Conservation (phyloP, 2,888 invertebrate genomes). For the Brenthis ino region DNA sequence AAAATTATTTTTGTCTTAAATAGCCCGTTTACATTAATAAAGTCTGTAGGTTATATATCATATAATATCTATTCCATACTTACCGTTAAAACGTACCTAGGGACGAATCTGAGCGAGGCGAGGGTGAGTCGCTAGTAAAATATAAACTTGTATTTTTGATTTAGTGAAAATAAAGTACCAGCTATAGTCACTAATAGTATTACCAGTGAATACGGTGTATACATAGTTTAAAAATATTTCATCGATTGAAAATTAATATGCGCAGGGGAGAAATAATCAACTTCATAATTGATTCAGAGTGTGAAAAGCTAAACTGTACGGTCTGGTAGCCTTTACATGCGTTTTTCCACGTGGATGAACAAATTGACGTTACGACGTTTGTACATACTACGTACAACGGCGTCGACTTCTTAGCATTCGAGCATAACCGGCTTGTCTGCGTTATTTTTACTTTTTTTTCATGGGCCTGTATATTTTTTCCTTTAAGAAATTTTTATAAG, state of each 20-base stretch:
- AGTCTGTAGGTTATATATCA: no score
- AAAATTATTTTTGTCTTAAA: no score
- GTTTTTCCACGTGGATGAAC: slow-evolving; percentile 28
- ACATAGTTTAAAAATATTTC: not conserved
- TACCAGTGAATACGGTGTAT: not conserved
- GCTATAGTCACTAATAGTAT: no score
- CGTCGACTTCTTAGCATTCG: slow-evolving; percentile 12
- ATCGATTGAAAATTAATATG: not conserved
- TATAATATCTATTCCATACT: no score
- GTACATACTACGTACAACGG: not conserved
- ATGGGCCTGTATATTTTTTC: slow-evolving; percentile 8
- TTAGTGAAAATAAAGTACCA: no score
- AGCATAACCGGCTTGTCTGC: slow-evolving; percentile 17
- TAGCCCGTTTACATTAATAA: no score
- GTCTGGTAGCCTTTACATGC: slow-evolving; percentile 24
- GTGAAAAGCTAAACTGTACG: slow-evolving; percentile 23
- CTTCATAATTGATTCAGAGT: slow-evolving; percentile 8
- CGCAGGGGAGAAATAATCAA: not conserved
- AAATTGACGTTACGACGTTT: slow-evolving; percentile 21
- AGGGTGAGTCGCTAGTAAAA: no score
- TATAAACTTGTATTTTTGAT: no score
- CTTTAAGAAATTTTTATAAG: not conserved
- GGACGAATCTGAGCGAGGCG: no score
- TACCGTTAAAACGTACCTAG: no score
- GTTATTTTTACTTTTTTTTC: slow-evolving; percentile 15